These are phyloP conservation scores for Gymnothorax reevesii DNA, from an alignment of 2,797 vertebrate species.

Conservation along the genomic window DNA sequence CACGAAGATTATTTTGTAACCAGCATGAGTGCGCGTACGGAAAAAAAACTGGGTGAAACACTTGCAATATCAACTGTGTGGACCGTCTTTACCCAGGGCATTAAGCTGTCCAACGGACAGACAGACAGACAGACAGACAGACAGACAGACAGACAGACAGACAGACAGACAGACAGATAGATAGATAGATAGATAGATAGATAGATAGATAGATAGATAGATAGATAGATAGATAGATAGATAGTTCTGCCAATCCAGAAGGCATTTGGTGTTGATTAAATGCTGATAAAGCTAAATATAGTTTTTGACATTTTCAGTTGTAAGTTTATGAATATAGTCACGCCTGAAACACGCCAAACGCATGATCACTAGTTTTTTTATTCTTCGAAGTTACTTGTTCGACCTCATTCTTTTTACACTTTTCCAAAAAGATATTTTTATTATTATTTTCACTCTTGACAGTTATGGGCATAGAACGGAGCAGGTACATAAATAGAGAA, in stretches of 20 bases:
- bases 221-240: conserved; percentile 2
- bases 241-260: not conserved
- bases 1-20: not conserved
- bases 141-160: conserved; percentile 2
- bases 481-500: conserved; percentile 61
- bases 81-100: not conserved
- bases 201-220: not conserved
- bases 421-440: conserved; percentile 60
- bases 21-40: not conserved
- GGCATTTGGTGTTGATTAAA: not conserved
- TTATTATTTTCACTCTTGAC: conserved; percentile 63
- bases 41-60: not conserved
- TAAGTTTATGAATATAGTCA: not conserved
- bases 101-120: too few relatives aligned
- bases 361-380: not conserved
- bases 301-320: conserved; percentile 2
- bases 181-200: conserved; percentile 18
- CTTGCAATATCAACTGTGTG: not conserved
- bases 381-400: conserved; percentile 37
- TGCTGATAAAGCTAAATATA: not conserved
- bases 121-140: not conserved
- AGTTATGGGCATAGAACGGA: conserved; percentile 53
- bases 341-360: not conserved
- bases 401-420: conserved; percentile 44
- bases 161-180: conserved; percentile 8